Percentiles rank a stretch among this genome's conserved stretches.
These are phyloP conservation scores for Drosophila siamana DNA, from an alignment of 2,888 invertebrate genomes.

Conservation along the genomic window DNA sequence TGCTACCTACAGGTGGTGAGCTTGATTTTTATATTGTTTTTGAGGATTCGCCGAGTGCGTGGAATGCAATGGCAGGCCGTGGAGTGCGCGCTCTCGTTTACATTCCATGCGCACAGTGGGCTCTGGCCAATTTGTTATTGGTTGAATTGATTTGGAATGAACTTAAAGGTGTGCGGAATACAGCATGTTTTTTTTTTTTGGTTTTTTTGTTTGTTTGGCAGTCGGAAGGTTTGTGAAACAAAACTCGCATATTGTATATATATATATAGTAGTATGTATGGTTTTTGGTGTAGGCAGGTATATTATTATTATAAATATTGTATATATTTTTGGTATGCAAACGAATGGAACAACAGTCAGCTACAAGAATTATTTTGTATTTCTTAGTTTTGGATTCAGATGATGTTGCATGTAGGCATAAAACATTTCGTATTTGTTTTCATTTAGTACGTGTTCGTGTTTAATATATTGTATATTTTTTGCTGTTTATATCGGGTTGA, in stretches of 20 bases:
- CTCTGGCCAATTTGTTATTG: constrained; percentile 52
- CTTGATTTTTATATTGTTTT: constrained; percentile 6
- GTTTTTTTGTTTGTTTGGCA: constrained; percentile 19
- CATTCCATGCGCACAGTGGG: constrained; percentile 73
- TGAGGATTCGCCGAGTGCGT: constrained; percentile 34
- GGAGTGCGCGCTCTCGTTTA: constrained; percentile 49
- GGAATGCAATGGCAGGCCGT: constrained; percentile 31
- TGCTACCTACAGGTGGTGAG: constrained; percentile 16
- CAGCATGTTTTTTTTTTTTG: constrained; percentile 34
- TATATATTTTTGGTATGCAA: constrained; percentile 50
- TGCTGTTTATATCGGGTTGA: constrained; percentile 34
- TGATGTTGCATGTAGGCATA: constrained; percentile 31
- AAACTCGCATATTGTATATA: constrained; percentile 37
- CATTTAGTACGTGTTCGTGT: constrained; percentile 19
- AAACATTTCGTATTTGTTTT: constrained; percentile 42
- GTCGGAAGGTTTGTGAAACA: constrained; percentile 39
- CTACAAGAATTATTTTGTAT: constrained; percentile 72
- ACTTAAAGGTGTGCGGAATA: constrained; percentile 48
- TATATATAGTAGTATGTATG: constrained; percentile 26
- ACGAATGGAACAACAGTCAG: constrained; percentile 82
- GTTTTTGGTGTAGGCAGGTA: constrained; percentile 21
- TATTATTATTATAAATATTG: constrained; percentile 19
- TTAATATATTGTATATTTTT: constrained; percentile 11
- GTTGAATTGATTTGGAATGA: constrained; percentile 11
- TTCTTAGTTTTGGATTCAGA: constrained; percentile 44